Evolutionary conservation across 1,140 invertebrate genomes (phyloP), one percentile per base, ranked within the genome.

Genomic region (Trichonephila clavata): DNA sequence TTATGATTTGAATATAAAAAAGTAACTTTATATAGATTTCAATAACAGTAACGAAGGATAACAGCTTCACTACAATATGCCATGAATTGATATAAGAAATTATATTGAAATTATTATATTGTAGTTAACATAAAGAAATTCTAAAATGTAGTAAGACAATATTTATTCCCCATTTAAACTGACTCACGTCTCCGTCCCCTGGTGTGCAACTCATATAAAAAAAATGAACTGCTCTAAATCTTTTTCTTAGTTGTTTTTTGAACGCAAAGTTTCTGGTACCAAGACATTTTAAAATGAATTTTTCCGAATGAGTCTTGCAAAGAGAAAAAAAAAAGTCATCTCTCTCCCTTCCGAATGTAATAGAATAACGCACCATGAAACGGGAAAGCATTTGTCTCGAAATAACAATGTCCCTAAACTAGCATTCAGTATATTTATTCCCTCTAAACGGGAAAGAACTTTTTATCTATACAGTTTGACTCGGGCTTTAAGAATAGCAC

Each of bases 281-380:
- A 27, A 77, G 61, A 77, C 71, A 59, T 84, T 84, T 84, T 24
- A 63, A 87, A 63, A 87, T 87, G 86, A 87, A 39, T 61, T 63
- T 87, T 87, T 39, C 86, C 32, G 61, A 39, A 87, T 63, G 60
- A 63, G 60, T 63, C 20, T 32, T 21, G 60, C 32, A 7, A 43
- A 87, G 60, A 87, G 63, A 87, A 50, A 65, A 87, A 32, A 39
- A 63, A 21, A n/a, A 16, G 20, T 32, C 86, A 60, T 43, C 24
- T 20, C 27, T 50, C 7, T 50, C 7, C 50, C 50, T 50, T 50
- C 20, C 20, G 32, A 20, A 83, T 83, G 86, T 87, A 87, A 87
- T 87, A 87, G 86, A 87, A 87, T 87, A 87, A 87, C 86, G 86
- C 86, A 87, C 86, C 86, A 87, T 87, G 86, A 89, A 89, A 57